These are phyloP conservation scores for Emmelina monodactyla DNA, from an alignment of 2,888 invertebrate genomes.

Conservation along the genomic window DNA sequence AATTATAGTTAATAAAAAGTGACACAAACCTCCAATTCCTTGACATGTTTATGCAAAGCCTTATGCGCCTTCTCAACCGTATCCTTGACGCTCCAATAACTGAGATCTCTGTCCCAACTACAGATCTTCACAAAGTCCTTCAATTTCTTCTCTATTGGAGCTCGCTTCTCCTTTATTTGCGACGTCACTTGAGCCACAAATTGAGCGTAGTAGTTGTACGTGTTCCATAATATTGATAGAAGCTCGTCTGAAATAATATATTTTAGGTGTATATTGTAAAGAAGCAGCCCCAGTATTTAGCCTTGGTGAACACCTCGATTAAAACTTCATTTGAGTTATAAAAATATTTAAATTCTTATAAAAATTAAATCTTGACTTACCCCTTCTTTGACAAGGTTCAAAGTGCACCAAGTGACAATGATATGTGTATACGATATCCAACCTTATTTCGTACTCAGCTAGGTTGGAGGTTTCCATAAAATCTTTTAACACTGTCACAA, in stretches of 20 bases:
- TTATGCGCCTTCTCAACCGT: constrained; percentile 89
- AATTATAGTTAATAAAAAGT: no score
- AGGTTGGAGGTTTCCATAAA: constrained; percentile 86
- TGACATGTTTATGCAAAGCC: constrained; percentile 84
- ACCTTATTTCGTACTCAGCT: constrained; percentile 82
- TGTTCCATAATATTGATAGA: constrained; percentile 78
- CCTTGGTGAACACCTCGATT: background rate
- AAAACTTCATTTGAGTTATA: no score
- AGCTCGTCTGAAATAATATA: constrained; percentile 61
- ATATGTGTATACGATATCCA: constrained; percentile 80
- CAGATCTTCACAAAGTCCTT: constrained; percentile 95
- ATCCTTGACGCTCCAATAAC: constrained; percentile 91
- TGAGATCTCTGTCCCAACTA: constrained; percentile 92
- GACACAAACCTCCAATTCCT: constrained; percentile 77
- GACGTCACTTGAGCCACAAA: constrained; percentile 72
- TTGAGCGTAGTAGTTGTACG: constrained; percentile 84
- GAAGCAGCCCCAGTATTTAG: background rate
- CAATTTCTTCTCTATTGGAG: constrained; percentile 90
- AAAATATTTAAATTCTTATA: background rate
- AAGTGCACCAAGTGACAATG: constrained; percentile 79
- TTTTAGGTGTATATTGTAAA: background rate
- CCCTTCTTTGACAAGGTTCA: constrained; percentile 40
- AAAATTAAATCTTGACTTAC: constrained; percentile 25
- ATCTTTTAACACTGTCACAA: constrained; percentile 71
- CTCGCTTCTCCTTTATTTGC: constrained; percentile 72